Conservation (phyloP, 2,888 invertebrate species). For the Xestia ashworthii region DNA sequence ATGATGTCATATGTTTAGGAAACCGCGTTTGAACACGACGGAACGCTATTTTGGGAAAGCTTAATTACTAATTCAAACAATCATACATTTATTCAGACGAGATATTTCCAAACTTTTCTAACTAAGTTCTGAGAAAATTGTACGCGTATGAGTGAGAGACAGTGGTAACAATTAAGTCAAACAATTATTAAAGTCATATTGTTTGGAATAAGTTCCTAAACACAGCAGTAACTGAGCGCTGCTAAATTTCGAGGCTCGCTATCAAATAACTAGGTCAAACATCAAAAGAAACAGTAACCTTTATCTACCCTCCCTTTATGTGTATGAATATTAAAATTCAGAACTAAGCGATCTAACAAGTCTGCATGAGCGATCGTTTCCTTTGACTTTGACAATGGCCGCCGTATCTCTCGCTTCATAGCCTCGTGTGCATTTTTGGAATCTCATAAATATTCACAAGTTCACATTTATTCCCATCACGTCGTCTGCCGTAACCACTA, state of each 20-base stretch:
- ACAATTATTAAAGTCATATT: conserved; percentile 4
- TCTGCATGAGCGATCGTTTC: conserved; percentile 62
- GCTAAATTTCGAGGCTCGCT: conserved; percentile 3
- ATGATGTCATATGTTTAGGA: background rate
- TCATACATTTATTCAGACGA: background rate
- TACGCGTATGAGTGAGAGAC: background rate
- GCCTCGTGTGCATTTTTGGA: conserved; percentile 75
- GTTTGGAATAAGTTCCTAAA: conserved; percentile 1
- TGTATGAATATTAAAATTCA: conserved; percentile 69
- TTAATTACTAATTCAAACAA: conserved; percentile 2
- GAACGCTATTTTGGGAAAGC: background rate
- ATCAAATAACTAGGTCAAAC: conserved; percentile 6
- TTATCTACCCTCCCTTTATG: conserved; percentile 1
- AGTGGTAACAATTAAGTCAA: background rate
- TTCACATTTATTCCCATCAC: conserved; percentile 63
- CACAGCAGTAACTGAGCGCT: background rate
- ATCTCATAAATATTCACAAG: conserved; percentile 78
- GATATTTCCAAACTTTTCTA: background rate
- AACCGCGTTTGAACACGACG: background rate
- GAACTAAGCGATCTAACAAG: conserved; percentile 43
- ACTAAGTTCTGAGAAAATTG: background rate
- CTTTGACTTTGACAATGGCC: conserved; percentile 69
- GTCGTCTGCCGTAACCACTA: conserved; percentile 51
- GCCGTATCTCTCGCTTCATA: conserved; percentile 45
- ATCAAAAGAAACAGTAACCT: conserved; percentile 27